Evolutionary conservation across 2,113 vertebrate genomes (phyloP).

Genomic region (Oryzias javanicus): DNA sequence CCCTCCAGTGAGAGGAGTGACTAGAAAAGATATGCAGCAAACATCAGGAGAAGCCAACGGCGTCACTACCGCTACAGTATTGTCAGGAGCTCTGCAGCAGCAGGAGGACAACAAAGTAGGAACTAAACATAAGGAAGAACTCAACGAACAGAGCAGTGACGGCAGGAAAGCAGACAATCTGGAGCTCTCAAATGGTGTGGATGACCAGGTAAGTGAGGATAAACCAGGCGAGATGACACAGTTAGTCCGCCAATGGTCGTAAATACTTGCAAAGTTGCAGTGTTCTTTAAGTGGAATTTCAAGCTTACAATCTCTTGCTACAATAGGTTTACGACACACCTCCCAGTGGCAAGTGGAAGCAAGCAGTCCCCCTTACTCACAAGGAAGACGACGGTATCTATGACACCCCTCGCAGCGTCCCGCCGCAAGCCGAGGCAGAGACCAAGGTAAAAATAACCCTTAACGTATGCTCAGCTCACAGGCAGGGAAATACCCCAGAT

Average conservation of each 20-base stretch:
- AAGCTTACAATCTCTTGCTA: neutral
- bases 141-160: constrained; percentile 40
- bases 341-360: constrained; percentile 75
- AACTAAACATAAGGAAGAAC: constrained; percentile 37
- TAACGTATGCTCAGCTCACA: neutral
- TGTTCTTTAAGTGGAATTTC: neutral
- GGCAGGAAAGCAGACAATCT: constrained; percentile 45
- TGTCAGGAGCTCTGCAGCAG: constrained; percentile 11
- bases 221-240: no score
- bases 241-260: no score
- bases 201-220: constrained; percentile 64
- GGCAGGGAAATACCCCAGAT: no score
- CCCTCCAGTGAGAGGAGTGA: constrained; percentile 78
- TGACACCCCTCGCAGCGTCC: constrained; percentile 75
- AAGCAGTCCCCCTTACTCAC: constrained; percentile 42
- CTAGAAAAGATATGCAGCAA: constrained; percentile 68
- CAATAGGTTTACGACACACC: constrained; percentile 80
- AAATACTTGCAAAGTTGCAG: no score
- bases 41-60: constrained; percentile 19
- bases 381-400: constrained; percentile 73
- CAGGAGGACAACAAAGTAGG: constrained; percentile 34
- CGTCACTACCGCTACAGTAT: constrained; percentile 17
- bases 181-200: constrained; percentile 45
- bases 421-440: constrained; percentile 56
- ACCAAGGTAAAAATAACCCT: constrained; percentile 64